A percentile compares a stretch with the other conserved stretches of the same genome.
Evolutionary conservation across 2,113 vertebrate genomes (phyloP).

Genomic region (Psettodes erumei): DNA sequence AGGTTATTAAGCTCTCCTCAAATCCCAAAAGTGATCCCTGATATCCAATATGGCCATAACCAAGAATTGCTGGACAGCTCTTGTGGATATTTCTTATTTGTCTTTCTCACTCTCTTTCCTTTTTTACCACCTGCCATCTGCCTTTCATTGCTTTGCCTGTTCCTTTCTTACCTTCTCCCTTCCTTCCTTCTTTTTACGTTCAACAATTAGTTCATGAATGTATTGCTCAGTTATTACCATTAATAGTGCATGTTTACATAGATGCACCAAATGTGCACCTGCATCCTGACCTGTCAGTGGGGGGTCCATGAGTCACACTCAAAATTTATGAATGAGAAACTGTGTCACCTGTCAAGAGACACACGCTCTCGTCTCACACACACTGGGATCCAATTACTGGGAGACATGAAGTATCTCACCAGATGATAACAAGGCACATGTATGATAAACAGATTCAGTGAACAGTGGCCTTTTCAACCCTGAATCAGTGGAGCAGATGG

Average conservation of each 20-base stretch:
- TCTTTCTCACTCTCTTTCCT: background rate
- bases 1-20: slow-evolving; percentile 1
- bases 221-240: background rate
- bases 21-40: background rate
- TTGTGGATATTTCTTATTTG: background rate
- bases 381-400: slow-evolving; percentile 69
- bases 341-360: slow-evolving; percentile 14
- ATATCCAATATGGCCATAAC: background rate
- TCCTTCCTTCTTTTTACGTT: background rate
- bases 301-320: slow-evolving; percentile 13
- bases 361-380: slow-evolving; percentile 21
- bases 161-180: background rate
- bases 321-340: slow-evolving; percentile 38
- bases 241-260: background rate
- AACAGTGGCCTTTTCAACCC: slow-evolving; percentile 59
- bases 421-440: slow-evolving; percentile 63
- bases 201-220: background rate
- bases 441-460: slow-evolving; percentile 69
- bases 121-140: background rate
- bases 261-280: slow-evolving; percentile 2
- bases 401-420: slow-evolving; percentile 67
- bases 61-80: slow-evolving; percentile 2
- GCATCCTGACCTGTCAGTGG: slow-evolving; percentile 23
- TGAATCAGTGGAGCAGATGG: slow-evolving; percentile 54
- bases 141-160: background rate